A percentile compares a stretch with the other conserved stretches of the same genome.
phyloP scores from a whole-genome alignment of 2,797 vertebrate species.

The Benthosema pterotum region DNA sequence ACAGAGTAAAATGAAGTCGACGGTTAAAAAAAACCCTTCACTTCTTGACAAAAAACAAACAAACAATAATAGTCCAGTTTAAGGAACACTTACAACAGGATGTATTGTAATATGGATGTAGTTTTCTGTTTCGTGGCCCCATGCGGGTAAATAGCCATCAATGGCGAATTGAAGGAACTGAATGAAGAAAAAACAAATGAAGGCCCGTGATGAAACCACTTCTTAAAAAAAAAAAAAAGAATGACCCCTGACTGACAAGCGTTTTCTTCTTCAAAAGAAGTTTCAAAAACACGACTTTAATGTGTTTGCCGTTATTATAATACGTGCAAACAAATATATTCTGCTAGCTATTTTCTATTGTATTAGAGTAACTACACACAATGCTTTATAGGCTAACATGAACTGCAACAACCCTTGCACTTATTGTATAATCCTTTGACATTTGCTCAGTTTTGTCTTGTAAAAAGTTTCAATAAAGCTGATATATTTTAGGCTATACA shows the following conservation, averaged over 20 bases:
- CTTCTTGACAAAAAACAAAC: slow-evolving; percentile 19
- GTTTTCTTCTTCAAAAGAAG: slow-evolving; percentile 67
- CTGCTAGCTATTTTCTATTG: slow-evolving; percentile 67
- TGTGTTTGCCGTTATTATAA: slow-evolving; percentile 73
- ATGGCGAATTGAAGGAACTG: background rate
- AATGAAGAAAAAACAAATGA: slow-evolving; percentile 3
- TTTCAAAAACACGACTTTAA: slow-evolving; percentile 56
- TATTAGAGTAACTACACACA: slow-evolving; percentile 65
- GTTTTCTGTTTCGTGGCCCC: slow-evolving; percentile 49
- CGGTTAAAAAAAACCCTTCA: slow-evolving; percentile 39
- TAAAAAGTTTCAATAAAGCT: slow-evolving; percentile 81
- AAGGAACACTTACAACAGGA: slow-evolving; percentile 47
- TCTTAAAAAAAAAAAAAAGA: slow-evolving; percentile 31
- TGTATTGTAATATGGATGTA: slow-evolving; percentile 35
- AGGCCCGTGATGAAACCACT: slow-evolving; percentile 68
- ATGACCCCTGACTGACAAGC: slow-evolving; percentile 54
- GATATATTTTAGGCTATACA: slow-evolving; percentile 73
- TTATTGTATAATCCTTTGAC: slow-evolving; percentile 75
- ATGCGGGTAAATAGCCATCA: slow-evolving; percentile 25
- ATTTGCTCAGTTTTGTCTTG: slow-evolving; percentile 62
- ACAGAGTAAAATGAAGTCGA: slow-evolving; percentile 18
- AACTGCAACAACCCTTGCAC: slow-evolving; percentile 74
- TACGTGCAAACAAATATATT: slow-evolving; percentile 68
- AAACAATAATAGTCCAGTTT: slow-evolving; percentile 38
- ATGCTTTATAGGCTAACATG: slow-evolving; percentile 69